phyloP scores from a whole-genome alignment of 2,113 vertebrate species.

The Anarrhichthys ocellatus region DNA sequence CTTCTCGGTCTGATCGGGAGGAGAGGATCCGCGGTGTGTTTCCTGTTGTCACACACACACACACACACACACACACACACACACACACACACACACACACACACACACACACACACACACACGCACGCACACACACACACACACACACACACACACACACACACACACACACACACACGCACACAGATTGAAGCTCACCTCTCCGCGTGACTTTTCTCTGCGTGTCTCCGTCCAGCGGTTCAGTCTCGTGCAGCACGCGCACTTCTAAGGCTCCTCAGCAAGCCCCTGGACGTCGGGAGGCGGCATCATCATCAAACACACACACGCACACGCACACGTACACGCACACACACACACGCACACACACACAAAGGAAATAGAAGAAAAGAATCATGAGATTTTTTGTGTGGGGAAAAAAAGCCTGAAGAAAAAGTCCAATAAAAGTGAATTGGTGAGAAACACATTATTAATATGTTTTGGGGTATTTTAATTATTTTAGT shows the following conservation, averaged over 20 bases:
- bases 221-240: constrained; percentile 2
- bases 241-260: neutral
- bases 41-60: neutral
- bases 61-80: neutral
- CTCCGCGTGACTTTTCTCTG: neutral
- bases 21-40: neutral
- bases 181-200: neutral
- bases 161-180: neutral
- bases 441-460: too few relatives aligned
- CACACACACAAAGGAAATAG: neutral
- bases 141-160: neutral
- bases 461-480: too few relatives aligned
- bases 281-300: neutral
- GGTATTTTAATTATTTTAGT: too few relatives aligned
- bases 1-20: neutral
- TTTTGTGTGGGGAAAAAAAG: neutral
- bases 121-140: neutral
- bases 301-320: neutral
- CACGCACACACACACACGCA: neutral
- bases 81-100: neutral
- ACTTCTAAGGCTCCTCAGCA: neutral
- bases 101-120: neutral
- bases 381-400: neutral
- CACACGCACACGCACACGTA: neutral
- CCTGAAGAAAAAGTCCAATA: neutral